Percentiles rank a stretch among this genome's conserved stretches.
Conservation (phyloP, 2,797 vertebrate species). For the Poecilia wingei region DNA sequence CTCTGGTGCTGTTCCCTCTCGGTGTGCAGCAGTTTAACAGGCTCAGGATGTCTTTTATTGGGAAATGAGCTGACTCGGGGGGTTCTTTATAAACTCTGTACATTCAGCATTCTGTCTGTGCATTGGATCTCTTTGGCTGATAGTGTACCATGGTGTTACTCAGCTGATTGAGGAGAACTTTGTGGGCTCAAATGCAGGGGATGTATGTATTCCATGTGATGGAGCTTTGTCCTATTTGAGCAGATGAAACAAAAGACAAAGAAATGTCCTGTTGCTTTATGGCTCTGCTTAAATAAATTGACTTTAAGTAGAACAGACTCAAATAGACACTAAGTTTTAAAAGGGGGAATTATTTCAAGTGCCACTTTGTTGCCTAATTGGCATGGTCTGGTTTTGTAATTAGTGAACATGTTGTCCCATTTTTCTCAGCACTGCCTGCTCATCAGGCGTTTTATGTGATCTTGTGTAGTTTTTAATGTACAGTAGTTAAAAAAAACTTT, state of each 20-base stretch:
- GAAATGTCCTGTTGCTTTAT: not conserved
- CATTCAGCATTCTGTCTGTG: slow-evolving; percentile 6
- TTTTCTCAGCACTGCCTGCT: not conserved
- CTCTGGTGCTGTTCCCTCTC: not conserved
- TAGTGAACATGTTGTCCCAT: not conserved
- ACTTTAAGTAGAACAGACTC: not conserved
- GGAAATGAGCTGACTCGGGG: not conserved
- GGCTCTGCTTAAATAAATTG: not conserved
- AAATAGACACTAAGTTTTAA: not conserved
- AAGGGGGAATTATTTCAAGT: not conserved
- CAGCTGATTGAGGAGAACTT: not conserved
- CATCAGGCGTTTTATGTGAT: not conserved
- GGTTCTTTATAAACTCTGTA: slow-evolving; percentile 1
- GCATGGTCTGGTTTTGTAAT: not conserved
- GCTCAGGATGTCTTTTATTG: not conserved
- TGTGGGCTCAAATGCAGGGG: not conserved
- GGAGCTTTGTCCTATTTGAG: not conserved
- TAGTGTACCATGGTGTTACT: not conserved
- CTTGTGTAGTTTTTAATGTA: not conserved
- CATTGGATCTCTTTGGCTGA: not conserved
- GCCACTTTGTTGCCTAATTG: not conserved
- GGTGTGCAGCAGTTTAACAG: not conserved
- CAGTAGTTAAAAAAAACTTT: not conserved
- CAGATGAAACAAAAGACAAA: not conserved
- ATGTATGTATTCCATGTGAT: not conserved